Conservation (phyloP, 1,140 invertebrate genomes). For the Polypedilum vanderplanki region DNA sequence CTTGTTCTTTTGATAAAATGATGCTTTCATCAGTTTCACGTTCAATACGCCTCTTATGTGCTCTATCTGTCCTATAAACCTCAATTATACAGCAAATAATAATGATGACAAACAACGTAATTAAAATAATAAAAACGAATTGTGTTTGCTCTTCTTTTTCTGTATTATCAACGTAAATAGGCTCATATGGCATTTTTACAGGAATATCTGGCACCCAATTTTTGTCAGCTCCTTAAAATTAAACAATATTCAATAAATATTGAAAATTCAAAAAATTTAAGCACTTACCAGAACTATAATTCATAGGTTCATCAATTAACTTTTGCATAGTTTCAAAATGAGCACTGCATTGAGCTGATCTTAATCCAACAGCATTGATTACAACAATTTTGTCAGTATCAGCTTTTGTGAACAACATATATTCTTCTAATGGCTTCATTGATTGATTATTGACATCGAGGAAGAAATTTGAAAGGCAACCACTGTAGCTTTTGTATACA, state of each 20-base stretch:
- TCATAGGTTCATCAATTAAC: constrained; percentile 54
- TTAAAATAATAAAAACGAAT: constrained; percentile 64
- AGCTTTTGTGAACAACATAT: constrained; percentile 77
- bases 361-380: constrained; percentile 71
- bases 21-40: constrained; percentile 61
- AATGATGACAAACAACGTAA: constrained; percentile 59
- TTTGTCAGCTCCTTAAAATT: constrained; percentile 57
- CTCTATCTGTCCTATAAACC: constrained; percentile 57
- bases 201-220: constrained; percentile 76
- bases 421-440: constrained; percentile 81
- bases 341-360: constrained; percentile 70
- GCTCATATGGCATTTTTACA: constrained; percentile 62
- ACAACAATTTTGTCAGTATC: constrained; percentile 72
- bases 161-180: constrained; percentile 59
- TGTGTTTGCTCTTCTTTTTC: constrained; percentile 68
- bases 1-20: constrained; percentile 57
- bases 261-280: constrained; percentile 32
- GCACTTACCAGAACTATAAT: constrained; percentile 51
- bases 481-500: constrained; percentile 77
- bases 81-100: constrained; percentile 57
- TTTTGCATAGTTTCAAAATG: constrained; percentile 61
- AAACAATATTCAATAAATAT: not conserved
- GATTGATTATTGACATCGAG: constrained; percentile 68
- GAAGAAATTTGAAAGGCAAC: constrained; percentile 72
- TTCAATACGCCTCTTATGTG: constrained; percentile 58